phyloP scores from a whole-genome alignment of 1,140 invertebrate genomes.

The Sweltsa coloradensis region DNA sequence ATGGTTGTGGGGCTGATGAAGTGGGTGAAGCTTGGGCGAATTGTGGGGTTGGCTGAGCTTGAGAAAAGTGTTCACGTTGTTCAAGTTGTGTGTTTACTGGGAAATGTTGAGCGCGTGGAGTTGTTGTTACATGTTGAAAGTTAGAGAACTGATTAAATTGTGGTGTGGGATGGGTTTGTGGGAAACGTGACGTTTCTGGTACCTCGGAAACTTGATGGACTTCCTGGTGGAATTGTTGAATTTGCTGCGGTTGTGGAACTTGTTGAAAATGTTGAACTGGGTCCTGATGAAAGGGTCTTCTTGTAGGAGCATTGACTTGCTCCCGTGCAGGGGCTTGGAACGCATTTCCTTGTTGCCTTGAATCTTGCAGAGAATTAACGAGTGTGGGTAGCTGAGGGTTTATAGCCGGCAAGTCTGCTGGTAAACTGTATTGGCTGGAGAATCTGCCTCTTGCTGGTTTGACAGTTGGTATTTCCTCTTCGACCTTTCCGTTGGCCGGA shows the following conservation, averaged over 20 bases:
- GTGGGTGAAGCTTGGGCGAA: no score
- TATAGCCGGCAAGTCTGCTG: slow-evolving; percentile 35
- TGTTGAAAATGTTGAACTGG: neutral
- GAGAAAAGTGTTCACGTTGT: no score
- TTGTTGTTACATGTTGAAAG: no score
- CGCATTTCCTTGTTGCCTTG: neutral
- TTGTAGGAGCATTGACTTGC: neutral
- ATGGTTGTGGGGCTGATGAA: no score
- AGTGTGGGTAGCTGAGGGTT: slow-evolving; percentile 40
- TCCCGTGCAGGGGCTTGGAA: neutral
- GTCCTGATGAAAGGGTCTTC: neutral
- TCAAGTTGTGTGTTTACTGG: no score
- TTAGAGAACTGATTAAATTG: no score
- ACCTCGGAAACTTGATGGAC: neutral
- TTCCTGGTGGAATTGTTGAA: neutral
- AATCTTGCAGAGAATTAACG: slow-evolving; percentile 44
- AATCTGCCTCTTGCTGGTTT: slow-evolving; percentile 3
- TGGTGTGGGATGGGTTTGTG: no score
- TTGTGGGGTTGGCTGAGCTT: no score
- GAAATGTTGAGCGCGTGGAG: no score
- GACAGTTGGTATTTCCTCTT: slow-evolving; percentile 16
- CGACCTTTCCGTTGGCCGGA: slow-evolving; percentile 16
- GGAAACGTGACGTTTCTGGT: neutral
- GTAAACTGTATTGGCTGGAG: slow-evolving; percentile 22
- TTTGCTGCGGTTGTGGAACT: neutral